phyloP scores from a whole-genome alignment of 2,113 vertebrate genomes.

The Centropristis striata region DNA sequence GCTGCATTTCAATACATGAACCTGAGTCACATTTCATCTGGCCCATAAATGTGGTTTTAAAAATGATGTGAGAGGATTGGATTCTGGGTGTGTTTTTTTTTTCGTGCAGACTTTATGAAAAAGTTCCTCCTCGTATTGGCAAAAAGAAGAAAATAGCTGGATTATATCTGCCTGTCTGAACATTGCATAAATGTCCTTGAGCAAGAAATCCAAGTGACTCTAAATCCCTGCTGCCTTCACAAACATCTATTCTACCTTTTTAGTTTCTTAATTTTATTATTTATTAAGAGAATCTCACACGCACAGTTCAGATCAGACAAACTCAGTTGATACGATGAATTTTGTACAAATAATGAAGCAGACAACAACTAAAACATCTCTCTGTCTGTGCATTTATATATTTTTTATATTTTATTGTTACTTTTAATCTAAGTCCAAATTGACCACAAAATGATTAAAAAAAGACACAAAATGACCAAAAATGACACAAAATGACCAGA shows the following conservation, averaged over 20 bases:
- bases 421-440: too few species aligned
- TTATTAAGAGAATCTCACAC: too few species aligned
- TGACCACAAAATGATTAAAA: too few species aligned
- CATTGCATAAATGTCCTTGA: slow-evolving; percentile 38
- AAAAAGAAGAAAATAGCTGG: slow-evolving; percentile 11
- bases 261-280: too few species aligned
- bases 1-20: not conserved
- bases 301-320: too few species aligned
- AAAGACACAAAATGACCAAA: too few species aligned
- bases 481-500: too few species aligned
- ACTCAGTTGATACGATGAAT: too few species aligned
- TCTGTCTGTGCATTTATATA: too few species aligned
- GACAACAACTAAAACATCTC: too few species aligned
- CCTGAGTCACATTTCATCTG: not conserved
- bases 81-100: slow-evolving; percentile 5
- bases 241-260: slow-evolving; percentile 27
- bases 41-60: slow-evolving; percentile 7
- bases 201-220: slow-evolving; percentile 37
- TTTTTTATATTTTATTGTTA: too few species aligned
- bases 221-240: slow-evolving; percentile 15
- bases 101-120: slow-evolving; percentile 33
- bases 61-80: slow-evolving; percentile 18
- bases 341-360: too few species aligned
- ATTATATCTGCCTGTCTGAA: slow-evolving; percentile 6
- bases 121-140: not conserved